Evolutionary conservation across 64 coral and sea anemone genomes (phyloP), one percentile per base, ranked within the genome.

Genomic region (Catalaphyllia jardinei): DNA sequence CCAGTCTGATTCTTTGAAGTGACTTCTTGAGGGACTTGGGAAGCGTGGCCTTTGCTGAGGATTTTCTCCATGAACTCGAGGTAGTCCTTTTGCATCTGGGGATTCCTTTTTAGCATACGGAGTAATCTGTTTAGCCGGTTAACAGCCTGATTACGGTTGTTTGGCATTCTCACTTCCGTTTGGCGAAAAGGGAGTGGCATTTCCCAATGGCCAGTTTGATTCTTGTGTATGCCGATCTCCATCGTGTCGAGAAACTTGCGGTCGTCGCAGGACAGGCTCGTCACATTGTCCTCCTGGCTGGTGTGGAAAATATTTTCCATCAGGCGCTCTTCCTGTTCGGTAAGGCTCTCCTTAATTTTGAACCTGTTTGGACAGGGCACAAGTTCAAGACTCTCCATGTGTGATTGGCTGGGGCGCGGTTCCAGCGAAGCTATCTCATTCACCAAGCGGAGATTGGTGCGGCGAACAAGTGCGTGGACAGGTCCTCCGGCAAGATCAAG

Each of bases 151-250:
- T n/a, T 20, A 59, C 57, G 73, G 31, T 88, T 88, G 87, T 88
- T 72, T 50, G 73, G 73, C 49, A 88, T 52, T 12, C 50, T 75
- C 8, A 31, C 5, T 3, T 77, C 67, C 6, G 50, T 9, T 0
- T 78, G n/a, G 27, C 87, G 72, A 31, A 87, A 88, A 55, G 87
- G 87, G 18, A 88, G 87, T 15, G 87, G 87, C 74, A 88, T 88
- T 31, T 88, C 74, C 28, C 16, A 49, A 60, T 88, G 54, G 5
- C 87, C 87, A 25, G 61, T 61, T 6, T 15, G 17, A 31, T 65
- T 87, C 22, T 13, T 87, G n/a, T 73, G 60, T 7, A 87, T 33
- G 1, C 83, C 83, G 3, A 1, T 31, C 17, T 76, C 73, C 69
- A 88, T 88, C 24, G 60, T 88, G 3, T 88, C 65, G 0, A 88